Conservation (phyloP, 1,140 invertebrate genomes). For the Lordiphosa stackelbergi region DNA sequence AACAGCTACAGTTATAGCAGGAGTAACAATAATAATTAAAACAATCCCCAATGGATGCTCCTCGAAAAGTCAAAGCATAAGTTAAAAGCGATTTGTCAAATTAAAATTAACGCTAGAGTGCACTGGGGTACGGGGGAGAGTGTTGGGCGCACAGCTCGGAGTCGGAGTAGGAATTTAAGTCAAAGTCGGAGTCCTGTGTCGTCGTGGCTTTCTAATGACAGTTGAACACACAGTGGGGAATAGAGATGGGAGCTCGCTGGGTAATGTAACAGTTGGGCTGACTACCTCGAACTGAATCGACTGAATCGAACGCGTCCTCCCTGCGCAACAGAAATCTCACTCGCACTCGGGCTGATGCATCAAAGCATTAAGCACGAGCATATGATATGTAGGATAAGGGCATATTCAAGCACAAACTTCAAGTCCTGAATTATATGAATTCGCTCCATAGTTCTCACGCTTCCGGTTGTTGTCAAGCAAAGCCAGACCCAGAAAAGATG, state of each 20-base stretch:
- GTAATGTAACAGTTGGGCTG: neutral
- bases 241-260: constrained; percentile 9
- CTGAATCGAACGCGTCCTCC: too few species aligned
- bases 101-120: constrained; percentile 32
- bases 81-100: constrained; percentile 55
- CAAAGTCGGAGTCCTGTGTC: constrained; percentile 3
- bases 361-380: too few species aligned
- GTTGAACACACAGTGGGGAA: constrained; percentile 38
- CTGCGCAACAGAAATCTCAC: too few species aligned
- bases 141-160: constrained; percentile 1
- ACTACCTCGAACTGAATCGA: neutral
- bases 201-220: constrained; percentile 25
- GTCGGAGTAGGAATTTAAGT: neutral
- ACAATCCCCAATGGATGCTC: constrained; percentile 29
- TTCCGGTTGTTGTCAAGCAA: constrained; percentile 8
- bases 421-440: neutral
- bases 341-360: too few species aligned
- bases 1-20: constrained; percentile 2
- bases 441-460: constrained; percentile 10
- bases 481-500: neutral
- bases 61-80: constrained; percentile 53
- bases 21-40: constrained; percentile 44
- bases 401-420: too few species aligned
- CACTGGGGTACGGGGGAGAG: neutral
- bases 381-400: too few species aligned